These are phyloP conservation scores for Pteropus rufus DNA, from an alignment of 2,797 vertebrate species.

Conservation along the genomic window DNA sequence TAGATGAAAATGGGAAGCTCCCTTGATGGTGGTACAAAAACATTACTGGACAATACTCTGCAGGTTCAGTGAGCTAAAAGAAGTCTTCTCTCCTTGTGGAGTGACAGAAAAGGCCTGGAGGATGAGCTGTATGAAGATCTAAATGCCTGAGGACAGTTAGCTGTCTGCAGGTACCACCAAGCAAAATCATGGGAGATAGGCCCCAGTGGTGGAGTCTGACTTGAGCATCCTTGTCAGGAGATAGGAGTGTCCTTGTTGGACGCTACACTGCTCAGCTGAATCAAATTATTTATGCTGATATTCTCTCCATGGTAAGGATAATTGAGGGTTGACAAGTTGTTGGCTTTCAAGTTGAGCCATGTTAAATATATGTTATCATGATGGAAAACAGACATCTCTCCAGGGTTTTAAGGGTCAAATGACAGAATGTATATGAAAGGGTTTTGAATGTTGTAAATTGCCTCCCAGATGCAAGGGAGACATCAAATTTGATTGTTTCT, in stretches of 20 bases:
- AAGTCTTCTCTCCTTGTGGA: neutral
- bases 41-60: neutral
- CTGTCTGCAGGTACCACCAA: neutral
- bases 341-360: constrained; percentile 49
- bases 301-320: constrained; percentile 17
- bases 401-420: constrained; percentile 59
- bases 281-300: neutral
- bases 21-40: neutral
- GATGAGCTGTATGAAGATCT: neutral
- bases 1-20: neutral
- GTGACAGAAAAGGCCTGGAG: neutral
- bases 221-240: neutral
- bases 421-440: constrained; percentile 47
- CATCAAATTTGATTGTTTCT: constrained; percentile 40
- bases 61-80: neutral
- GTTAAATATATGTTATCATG: constrained; percentile 27
- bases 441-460: constrained; percentile 41
- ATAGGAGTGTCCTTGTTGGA: neutral
- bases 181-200: neutral
- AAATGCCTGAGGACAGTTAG: neutral
- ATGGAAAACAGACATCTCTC: constrained; percentile 52
- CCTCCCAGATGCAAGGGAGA: neutral
- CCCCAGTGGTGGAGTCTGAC: neutral
- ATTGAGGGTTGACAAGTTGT: constrained; percentile 43
- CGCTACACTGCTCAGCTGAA: neutral